These are phyloP conservation scores for Gerris lacustris DNA, from an alignment of 2,888 invertebrate genomes.

Conservation along the genomic window DNA sequence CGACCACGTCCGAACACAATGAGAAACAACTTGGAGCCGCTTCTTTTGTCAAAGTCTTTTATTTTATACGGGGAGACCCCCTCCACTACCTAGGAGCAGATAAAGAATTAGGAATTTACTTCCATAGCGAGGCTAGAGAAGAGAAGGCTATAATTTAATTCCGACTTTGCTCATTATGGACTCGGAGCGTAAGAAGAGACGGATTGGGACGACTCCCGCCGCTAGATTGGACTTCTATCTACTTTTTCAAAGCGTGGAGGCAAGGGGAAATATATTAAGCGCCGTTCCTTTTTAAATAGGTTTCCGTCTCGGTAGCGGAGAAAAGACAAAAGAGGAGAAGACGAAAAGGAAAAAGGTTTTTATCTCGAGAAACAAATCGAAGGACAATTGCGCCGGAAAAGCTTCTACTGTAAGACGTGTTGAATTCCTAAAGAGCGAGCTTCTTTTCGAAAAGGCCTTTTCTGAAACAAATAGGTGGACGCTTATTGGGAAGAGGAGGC, in stretches of 20 bases:
- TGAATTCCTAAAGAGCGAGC: neutral
- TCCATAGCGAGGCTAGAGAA: neutral
- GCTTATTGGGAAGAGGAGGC: neutral
- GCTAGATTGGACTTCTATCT: neutral
- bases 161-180: neutral
- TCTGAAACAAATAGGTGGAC: neutral
- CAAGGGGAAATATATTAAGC: neutral
- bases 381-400: neutral
- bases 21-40: no score
- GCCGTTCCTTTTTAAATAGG: neutral
- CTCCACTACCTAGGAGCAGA: no score
- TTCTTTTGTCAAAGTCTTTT: no score
- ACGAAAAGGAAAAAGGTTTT: neutral
- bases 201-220: neutral
- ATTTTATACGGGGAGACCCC: no score
- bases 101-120: no score
- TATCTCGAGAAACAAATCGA: conserved; percentile 5
- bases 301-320: neutral
- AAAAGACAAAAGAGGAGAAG: neutral
- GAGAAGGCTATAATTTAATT: neutral
- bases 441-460: neutral
- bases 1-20: no score
- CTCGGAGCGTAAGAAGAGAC: neutral
- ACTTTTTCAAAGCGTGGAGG: neutral
- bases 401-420: neutral